These are phyloP conservation scores for Neoniphon sammara DNA, from an alignment of 2,797 vertebrate genomes.

Conservation along the genomic window DNA sequence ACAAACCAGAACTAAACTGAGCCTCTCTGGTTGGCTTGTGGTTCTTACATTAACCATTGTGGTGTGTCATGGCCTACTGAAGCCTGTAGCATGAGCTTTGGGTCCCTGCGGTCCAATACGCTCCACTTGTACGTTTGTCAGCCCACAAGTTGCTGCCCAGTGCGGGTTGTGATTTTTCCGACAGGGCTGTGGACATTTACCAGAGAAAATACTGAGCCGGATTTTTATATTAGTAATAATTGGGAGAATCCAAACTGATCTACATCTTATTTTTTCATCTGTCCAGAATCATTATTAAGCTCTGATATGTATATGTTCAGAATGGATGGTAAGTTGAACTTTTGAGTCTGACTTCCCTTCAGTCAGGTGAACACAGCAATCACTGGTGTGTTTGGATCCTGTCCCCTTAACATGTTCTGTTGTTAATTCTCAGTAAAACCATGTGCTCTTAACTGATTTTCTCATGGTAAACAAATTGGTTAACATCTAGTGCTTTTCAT, in stretches of 20 bases:
- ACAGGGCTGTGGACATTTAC: not conserved
- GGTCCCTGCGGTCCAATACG: conserved; percentile 23
- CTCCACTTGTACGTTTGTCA: conserved; percentile 27
- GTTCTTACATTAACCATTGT: conserved; percentile 40
- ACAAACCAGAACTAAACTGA: conserved; percentile 46
- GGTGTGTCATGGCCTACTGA: conserved; percentile 46
- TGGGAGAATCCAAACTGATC: conserved; percentile 1
- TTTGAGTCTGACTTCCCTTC: conserved; percentile 25
- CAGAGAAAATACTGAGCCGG: not conserved
- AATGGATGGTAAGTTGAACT: conserved; percentile 9
- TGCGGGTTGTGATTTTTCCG: not conserved
- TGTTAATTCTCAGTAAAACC: conserved; percentile 6
- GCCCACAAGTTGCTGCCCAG: not conserved
- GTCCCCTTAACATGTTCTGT: no score
- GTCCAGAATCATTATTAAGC: not conserved
- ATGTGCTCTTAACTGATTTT: not conserved
- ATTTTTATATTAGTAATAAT: conserved; percentile 18
- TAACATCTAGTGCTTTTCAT: no score
- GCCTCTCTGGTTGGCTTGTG: conserved; percentile 39
- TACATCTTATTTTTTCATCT: not conserved
- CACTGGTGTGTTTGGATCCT: not conserved
- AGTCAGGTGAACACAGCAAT: conserved; percentile 9
- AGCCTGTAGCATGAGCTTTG: conserved; percentile 26
- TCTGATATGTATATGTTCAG: not conserved
- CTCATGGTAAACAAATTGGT: no score